Conservation (phyloP, 30 jellyfish, hydroid and myxozoan genomes). For the Clytia hemisphaerica region DNA sequence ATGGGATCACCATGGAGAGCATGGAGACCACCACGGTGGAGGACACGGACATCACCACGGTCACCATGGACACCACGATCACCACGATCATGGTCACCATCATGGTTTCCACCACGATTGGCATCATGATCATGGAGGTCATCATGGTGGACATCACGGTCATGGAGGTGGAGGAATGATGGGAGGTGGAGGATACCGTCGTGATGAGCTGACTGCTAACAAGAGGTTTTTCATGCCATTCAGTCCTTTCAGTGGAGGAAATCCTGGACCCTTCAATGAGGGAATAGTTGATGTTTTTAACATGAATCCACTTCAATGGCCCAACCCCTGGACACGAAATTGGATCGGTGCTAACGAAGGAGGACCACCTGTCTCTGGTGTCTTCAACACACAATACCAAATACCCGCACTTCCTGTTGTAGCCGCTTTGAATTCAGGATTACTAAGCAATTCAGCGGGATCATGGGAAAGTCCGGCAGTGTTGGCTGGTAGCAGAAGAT, state of each 20-base stretch:
- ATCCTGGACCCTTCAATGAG: not conserved
- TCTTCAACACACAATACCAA: no score
- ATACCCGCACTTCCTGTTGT: no score
- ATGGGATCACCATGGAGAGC: constrained; percentile 45
- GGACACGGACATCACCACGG: constrained; percentile 43
- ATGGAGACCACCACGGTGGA: not conserved
- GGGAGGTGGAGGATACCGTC: constrained; percentile 1
- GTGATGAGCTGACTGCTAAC: not conserved
- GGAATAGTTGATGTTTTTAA: not conserved
- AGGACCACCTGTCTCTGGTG: constrained; percentile 7
- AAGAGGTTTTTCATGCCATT: not conserved
- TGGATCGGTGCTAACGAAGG: not conserved
- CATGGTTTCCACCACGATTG: constrained; percentile 97
- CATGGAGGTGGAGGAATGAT: constrained; percentile 24
- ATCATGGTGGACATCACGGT: constrained; percentile 89
- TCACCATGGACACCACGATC: constrained; percentile 87
- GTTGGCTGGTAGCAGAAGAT: not conserved
- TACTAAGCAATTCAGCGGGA: no score
- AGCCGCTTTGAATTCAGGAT: no score
- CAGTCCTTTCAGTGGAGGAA: not conserved
- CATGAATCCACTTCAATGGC: not conserved
- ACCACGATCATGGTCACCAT: constrained; percentile 98
- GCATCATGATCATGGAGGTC: constrained; percentile 93
- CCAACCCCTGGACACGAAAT: not conserved
- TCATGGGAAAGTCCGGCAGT: no score